Evolutionary conservation across 2,888 invertebrate genomes (phyloP).

Genomic region (Philereme vetulata): DNA sequence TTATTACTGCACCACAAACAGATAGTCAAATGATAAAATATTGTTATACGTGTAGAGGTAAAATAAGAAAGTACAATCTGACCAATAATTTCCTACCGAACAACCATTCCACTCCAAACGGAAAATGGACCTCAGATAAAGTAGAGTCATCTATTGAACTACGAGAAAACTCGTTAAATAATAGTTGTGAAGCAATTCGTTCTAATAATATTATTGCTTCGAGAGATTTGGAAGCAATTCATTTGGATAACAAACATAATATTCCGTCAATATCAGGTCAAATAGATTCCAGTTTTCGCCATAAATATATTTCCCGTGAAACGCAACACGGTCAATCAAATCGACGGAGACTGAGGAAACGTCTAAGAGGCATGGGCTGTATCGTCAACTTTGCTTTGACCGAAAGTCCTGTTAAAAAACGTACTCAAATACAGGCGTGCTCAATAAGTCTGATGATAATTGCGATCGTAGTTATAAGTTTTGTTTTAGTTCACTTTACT

Average conservation of each 20-base stretch:
- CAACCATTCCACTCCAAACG: slow-evolving; percentile 72
- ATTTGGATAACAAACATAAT: slow-evolving; percentile 52
- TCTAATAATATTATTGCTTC: slow-evolving; percentile 43
- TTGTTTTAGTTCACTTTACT: slow-evolving; percentile 79
- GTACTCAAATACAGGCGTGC: slow-evolving; percentile 80
- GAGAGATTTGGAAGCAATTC: slow-evolving; percentile 43
- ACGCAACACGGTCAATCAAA: slow-evolving; percentile 56
- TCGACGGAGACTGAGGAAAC: slow-evolving; percentile 71
- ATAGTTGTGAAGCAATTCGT: slow-evolving; percentile 44
- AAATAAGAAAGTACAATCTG: slow-evolving; percentile 76
- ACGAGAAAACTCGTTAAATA: slow-evolving; percentile 46
- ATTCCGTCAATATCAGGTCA: slow-evolving; percentile 77
- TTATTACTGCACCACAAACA: slow-evolving; percentile 56
- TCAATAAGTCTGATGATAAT: slow-evolving; percentile 82
- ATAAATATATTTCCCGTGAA: slow-evolving; percentile 70
- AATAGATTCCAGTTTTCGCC: slow-evolving; percentile 68
- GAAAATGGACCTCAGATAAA: slow-evolving; percentile 42
- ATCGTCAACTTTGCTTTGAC: slow-evolving; percentile 73
- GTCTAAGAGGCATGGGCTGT: slow-evolving; percentile 76
- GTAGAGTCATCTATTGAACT: slow-evolving; percentile 41
- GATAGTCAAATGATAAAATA: slow-evolving; percentile 64
- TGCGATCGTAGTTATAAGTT: slow-evolving; percentile 78
- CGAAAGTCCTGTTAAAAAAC: slow-evolving; percentile 73
- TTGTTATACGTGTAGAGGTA: slow-evolving; percentile 73
- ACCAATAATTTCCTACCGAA: slow-evolving; percentile 64